A percentile compares a stretch with the other conserved stretches of the same genome.
phyloP scores from a whole-genome alignment of 2,888 invertebrate species.

The Allacma fusca region DNA sequence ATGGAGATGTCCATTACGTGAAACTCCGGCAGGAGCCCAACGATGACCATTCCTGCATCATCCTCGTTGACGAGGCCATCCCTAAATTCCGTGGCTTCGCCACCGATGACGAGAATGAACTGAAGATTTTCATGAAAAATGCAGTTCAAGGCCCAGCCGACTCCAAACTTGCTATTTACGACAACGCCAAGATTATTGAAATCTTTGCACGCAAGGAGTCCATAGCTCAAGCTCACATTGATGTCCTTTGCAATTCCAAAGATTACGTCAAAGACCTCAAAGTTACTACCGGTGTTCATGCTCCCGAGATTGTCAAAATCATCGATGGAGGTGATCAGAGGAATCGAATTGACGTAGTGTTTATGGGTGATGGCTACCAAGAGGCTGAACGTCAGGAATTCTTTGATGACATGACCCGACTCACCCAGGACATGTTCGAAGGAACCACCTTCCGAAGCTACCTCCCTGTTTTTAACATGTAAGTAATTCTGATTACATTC shows the following conservation, averaged over 20 bases:
- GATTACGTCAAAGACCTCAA: slow-evolving; percentile 2
- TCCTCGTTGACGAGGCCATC: slow-evolving; percentile 46
- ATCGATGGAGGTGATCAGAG: slow-evolving; percentile 54
- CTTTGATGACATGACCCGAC: slow-evolving; percentile 48
- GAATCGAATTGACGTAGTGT: slow-evolving; percentile 57
- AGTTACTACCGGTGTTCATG: slow-evolving; percentile 14
- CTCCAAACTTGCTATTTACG: slow-evolving; percentile 34
- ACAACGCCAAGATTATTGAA: slow-evolving; percentile 48
- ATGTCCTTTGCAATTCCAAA: slow-evolving; percentile 45
- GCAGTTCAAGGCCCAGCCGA: no score
- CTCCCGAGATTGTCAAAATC: slow-evolving; percentile 57
- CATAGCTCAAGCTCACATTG: slow-evolving; percentile 41
- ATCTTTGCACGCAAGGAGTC: slow-evolving; percentile 46
- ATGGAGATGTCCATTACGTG: slow-evolving; percentile 44
- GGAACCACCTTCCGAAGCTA: slow-evolving; percentile 53
- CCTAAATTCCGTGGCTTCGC: slow-evolving; percentile 48
- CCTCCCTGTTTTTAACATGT: slow-evolving; percentile 56
- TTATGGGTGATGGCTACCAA: slow-evolving; percentile 57
- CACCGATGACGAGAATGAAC: slow-evolving; percentile 45
- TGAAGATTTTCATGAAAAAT: slow-evolving; percentile 40
- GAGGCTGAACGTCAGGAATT: slow-evolving; percentile 41
- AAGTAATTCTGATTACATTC: no score
- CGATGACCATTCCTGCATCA: slow-evolving; percentile 37
- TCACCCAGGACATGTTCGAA: slow-evolving; percentile 56
- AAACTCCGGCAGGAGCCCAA: slow-evolving; percentile 45